These are phyloP conservation scores for Sus cebifrons DNA, from an alignment of 2,797 vertebrate genomes.

Conservation along the genomic window DNA sequence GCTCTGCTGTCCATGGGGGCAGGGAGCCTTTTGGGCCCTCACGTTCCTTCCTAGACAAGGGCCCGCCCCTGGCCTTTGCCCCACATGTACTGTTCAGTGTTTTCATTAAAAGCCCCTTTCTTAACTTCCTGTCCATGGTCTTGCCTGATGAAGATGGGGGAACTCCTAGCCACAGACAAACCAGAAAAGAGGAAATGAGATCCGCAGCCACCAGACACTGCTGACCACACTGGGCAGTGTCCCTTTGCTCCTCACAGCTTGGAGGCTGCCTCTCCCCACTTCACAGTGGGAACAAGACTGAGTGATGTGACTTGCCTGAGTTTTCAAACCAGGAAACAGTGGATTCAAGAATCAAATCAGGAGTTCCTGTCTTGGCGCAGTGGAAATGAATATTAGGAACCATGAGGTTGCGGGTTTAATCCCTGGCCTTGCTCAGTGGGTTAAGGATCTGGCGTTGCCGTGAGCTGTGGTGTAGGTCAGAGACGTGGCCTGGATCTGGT, in stretches of 20 bases:
- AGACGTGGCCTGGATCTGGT: too few relatives aligned
- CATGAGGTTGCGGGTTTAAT: too few relatives aligned
- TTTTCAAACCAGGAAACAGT: not conserved
- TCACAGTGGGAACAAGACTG: not conserved
- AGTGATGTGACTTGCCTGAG: not conserved
- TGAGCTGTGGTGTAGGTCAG: too few relatives aligned
- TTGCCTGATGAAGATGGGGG: conserved; percentile 67
- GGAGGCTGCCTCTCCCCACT: not conserved
- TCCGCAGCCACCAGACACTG: not conserved
- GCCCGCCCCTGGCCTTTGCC: not conserved
- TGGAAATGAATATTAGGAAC: too few relatives aligned
- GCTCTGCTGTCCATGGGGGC: not conserved
- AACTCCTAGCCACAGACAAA: conserved; percentile 36
- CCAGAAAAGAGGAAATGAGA: conserved; percentile 65
- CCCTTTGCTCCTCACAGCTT: not conserved
- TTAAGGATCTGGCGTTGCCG: too few relatives aligned
- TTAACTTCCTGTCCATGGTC: conserved; percentile 62
- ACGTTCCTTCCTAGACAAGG: conserved; percentile 47
- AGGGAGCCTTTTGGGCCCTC: not conserved
- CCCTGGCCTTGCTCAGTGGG: too few relatives aligned
- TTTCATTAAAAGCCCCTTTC: conserved; percentile 84
- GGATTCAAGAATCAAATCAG: conserved; percentile 15
- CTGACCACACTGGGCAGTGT: accelerated
- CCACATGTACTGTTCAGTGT: conserved; percentile 74
- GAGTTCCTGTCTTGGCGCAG: too few relatives aligned